phyloP scores from a whole-genome alignment of 2,113 vertebrate species.

The Austrofundulus limnaeus region DNA sequence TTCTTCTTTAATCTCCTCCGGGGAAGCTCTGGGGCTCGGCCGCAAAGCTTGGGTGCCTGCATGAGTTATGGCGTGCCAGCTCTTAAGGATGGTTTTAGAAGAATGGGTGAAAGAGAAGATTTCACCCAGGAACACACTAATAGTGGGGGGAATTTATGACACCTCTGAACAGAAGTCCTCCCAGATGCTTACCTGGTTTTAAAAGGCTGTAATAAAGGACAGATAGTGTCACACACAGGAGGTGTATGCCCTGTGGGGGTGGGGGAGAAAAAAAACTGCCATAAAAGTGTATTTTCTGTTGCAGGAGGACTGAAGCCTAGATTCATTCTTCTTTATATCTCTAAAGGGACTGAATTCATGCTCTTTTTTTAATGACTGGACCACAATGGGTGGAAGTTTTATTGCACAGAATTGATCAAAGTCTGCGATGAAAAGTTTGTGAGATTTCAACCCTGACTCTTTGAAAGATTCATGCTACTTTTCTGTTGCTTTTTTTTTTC shows the following conservation, averaged over 20 bases:
- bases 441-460: constrained; percentile 40
- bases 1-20: constrained; percentile 67
- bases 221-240: constrained; percentile 16
- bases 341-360: constrained; percentile 19
- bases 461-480: constrained; percentile 40
- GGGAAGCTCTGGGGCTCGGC: constrained; percentile 62
- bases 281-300: constrained; percentile 16
- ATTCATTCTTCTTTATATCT: constrained; percentile 27
- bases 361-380: constrained; percentile 1
- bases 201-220: constrained; percentile 35
- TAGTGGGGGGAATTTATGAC: constrained; percentile 57
- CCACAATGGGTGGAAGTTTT: constrained; percentile 32
- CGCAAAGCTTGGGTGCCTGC: constrained; percentile 64
- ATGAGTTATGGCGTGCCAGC: constrained; percentile 71
- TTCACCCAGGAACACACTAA: constrained; percentile 53
- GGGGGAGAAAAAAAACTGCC: constrained; percentile 14
- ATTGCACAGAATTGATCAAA: constrained; percentile 49
- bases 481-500: constrained; percentile 50
- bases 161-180: constrained; percentile 27
- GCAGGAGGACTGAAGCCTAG: constrained; percentile 17
- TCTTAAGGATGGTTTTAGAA: constrained; percentile 34
- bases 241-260: constrained; percentile 4
- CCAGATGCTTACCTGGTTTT: constrained; percentile 38
- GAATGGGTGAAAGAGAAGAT: constrained; percentile 47
- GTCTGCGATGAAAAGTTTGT: constrained; percentile 55